Conservation (phyloP, 2,113 vertebrate genomes). For the Hypocryptadius cinnamomeus region DNA sequence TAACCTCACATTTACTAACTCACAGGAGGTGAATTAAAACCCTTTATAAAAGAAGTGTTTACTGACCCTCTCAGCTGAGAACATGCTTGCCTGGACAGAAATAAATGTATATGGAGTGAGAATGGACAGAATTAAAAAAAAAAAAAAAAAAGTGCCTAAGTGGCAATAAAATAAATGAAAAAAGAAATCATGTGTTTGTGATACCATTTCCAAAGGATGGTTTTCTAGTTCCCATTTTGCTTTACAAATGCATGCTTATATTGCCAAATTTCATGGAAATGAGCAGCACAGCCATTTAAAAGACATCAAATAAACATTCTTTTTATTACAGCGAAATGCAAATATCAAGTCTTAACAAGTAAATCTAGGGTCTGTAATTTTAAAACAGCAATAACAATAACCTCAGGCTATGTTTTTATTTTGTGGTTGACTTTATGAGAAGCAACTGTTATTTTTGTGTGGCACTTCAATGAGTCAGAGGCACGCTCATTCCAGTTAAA, state of each 20-base stretch:
- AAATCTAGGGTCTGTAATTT: conserved; percentile 66
- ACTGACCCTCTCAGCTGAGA: neutral
- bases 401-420: conserved; percentile 53
- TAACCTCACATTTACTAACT: neutral
- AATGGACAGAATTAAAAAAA: neutral
- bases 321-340: conserved; percentile 62
- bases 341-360: conserved; percentile 70
- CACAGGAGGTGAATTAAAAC: neutral
- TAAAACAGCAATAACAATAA: conserved; percentile 65
- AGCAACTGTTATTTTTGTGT: conserved; percentile 56
- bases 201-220: conserved; percentile 34
- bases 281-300: conserved; percentile 61
- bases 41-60: neutral
- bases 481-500: conserved; percentile 9
- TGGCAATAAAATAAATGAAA: conserved; percentile 26
- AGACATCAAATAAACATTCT: conserved; percentile 64
- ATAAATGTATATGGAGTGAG: neutral
- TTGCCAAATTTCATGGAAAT: conserved; percentile 60
- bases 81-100: neutral
- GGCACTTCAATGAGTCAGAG: conserved; percentile 25
- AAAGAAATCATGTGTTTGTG: conserved; percentile 13
- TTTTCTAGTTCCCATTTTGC: conserved; percentile 38
- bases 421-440: conserved; percentile 52
- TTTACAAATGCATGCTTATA: conserved; percentile 52
- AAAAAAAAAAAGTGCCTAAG: neutral